phyloP scores from a whole-genome alignment of 2,113 vertebrate species.

The Larimichthys crocea region DNA sequence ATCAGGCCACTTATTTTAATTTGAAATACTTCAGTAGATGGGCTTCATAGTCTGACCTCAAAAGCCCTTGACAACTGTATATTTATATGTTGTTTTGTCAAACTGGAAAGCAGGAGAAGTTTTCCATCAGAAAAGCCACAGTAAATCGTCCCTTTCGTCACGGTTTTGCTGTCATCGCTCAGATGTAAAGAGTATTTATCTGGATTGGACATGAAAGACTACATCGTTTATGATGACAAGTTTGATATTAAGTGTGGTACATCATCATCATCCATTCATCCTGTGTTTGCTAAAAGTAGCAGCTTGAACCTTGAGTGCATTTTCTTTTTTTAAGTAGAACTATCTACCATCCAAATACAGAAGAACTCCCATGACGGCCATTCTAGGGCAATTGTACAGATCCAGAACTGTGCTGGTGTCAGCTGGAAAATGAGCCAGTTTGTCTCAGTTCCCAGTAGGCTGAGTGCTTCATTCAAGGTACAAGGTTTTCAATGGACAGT shows the following conservation, averaged over 20 bases:
- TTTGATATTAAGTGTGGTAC: neutral
- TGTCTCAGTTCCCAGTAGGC: constrained; percentile 12
- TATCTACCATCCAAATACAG: neutral
- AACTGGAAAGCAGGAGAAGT: neutral
- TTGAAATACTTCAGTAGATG: neutral
- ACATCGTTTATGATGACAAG: neutral
- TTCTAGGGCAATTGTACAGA: constrained; percentile 26
- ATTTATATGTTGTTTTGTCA: neutral
- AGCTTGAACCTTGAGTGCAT: neutral
- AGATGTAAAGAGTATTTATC: neutral
- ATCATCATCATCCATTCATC: neutral
- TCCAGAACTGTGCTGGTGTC: constrained; percentile 10
- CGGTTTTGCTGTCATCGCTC: neutral
- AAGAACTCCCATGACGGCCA: neutral
- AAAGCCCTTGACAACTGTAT: neutral
- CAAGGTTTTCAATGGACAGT: constrained; percentile 14
- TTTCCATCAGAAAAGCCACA: neutral
- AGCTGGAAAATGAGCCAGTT: constrained; percentile 27
- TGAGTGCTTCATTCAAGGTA: neutral
- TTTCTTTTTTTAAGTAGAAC: neutral
- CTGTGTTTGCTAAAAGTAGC: neutral
- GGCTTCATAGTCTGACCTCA: neutral
- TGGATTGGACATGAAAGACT: neutral
- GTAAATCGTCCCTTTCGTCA: neutral
- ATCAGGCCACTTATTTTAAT: neutral